Evolutionary conservation across 2,888 invertebrate species (phyloP), one percentile per base, ranked within the genome.

Genomic region (Chloroclystis v-ata): DNA sequence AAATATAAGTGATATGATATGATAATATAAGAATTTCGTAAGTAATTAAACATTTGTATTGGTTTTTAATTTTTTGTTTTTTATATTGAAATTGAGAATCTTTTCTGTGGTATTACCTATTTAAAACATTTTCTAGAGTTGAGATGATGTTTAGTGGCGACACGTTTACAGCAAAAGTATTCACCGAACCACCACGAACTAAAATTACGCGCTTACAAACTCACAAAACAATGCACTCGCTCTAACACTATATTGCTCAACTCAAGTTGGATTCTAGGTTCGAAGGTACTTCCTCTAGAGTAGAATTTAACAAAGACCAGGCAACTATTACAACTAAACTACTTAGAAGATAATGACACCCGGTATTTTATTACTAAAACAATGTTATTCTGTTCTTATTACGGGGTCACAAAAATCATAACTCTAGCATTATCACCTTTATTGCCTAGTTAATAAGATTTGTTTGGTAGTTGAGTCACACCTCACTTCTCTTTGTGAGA

Each of bases 361-460:
- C 29, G 7, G 11, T 29, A 14, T 13, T 33, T 33, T 32, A 11
- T 14, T 47, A 44, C 45, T 52, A 43, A 71, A 65, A 77, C 79
- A 78, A 78, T 76, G 75, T 71, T 68, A 70, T 53, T 47, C 25
- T 39, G 29, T 63, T 28, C 39, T 57, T 59, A 20, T n/a, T 28
- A 29, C 42, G 35, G 41, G 46, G 49, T 43, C 43, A 46, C 46
- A 30, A 50, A 50, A 43, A 33, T 28, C 35, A 26, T 37, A 30
- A 40, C 20, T 30, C 43, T 11, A 20, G 46, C 26, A 50, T 43
- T 50, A 50, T 46, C 35, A 42, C 43, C 50, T 37, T 29, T 43
- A 46, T 7, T 7, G 7, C 2, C n/a, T 13, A 5, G 7, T n/a
- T 13, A 40, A 37, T 47, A 50, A 14, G 46, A 11, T 40, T 37